Base-by-base conservation (phyloP, 2,113 vertebrate species). In the Heterotis niloticus region DNA sequence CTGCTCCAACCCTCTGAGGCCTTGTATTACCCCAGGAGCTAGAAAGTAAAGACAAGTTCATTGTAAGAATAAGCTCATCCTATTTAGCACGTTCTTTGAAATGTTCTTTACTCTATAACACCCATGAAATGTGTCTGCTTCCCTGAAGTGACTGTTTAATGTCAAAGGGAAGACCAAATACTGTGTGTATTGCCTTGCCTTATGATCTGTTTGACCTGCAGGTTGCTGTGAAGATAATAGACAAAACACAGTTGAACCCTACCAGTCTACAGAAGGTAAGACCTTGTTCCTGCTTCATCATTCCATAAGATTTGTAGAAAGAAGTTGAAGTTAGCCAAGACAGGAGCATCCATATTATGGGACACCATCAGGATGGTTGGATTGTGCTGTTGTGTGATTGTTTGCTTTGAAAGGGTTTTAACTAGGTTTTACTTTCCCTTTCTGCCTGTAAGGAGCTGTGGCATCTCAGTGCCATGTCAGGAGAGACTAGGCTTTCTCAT, bases 211-310 rank as follows among this genome's bases (percentile, higher is more conserved):
- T 80, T 82, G 44, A 87, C 64, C 88, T 86, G 77, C 82, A 96
- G 97, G 97, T 98, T 84, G 96, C 97, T 78, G 96, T 98, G 89
- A 98, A 98, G 94, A 98, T 98, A 90, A 98, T 98, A 91, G 97
- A 98, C 92, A 98, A 98, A 93, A 98, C 96, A 69, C 96, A 98
- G 88, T 93, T 98, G 89, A 98, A 98, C 88, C 96, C 96, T 81
- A 97, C 96, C 79, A 99, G 97, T 91, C 93, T 99, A 87, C 97
- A 99, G 90, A 99, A 98, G 96, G 97, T 99, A 94, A 93, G 86
- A 10, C 26, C n/a, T 17, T 14, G 11, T 10, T 24, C 54, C 20
- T 77, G n/a, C 23, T 34, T n/a, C 2, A 0, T 14, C 26, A 20
- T 67, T 73, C 57, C 64, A 57, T 7, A 2, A 44, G 34, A 44